Conservation (phyloP, 2,888 invertebrate species). For the Caenorhabditis sp. region DNA sequence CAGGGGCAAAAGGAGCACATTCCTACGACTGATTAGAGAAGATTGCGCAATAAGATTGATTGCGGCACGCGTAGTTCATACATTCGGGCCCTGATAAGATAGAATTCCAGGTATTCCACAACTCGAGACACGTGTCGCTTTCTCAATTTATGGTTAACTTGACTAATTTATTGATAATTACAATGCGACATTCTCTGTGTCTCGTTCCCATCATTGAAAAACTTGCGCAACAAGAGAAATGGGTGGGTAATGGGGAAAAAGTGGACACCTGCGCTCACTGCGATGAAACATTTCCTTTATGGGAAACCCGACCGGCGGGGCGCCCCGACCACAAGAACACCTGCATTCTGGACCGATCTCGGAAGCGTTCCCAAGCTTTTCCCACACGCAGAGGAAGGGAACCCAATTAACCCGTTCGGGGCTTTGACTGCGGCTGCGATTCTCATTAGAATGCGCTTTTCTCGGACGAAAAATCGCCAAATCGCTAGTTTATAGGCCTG, state of each 20-base stretch:
- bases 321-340: not conserved
- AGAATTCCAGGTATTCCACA: not conserved
- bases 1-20: not conserved
- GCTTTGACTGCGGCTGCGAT: not conserved
- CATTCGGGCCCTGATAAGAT: conserved; percentile 24
- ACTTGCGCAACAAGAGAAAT: conserved; percentile 42
- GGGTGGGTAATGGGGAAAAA: conserved; percentile 28
- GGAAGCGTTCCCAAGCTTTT: not conserved
- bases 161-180: conserved; percentile 15
- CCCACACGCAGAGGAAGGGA: not conserved
- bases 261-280: conserved; percentile 8
- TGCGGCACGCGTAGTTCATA: conserved; percentile 28
- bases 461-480: conserved; percentile 17
- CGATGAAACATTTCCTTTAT: conserved; percentile 8
- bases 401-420: conserved; percentile 35
- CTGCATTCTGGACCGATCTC: not conserved
- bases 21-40: not conserved
- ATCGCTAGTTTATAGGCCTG: conserved; percentile 57
- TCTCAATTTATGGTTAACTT: not conserved
- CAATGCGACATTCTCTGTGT: not conserved
- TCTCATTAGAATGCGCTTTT: conserved; percentile 53
- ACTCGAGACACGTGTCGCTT: conserved; percentile 16
- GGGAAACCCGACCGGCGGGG: not conserved
- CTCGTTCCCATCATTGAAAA: conserved; percentile 4
- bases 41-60: conserved; percentile 29